Evolutionary conservation across 2,797 vertebrate species (phyloP).

Genomic region (Tragopan temminckii): DNA sequence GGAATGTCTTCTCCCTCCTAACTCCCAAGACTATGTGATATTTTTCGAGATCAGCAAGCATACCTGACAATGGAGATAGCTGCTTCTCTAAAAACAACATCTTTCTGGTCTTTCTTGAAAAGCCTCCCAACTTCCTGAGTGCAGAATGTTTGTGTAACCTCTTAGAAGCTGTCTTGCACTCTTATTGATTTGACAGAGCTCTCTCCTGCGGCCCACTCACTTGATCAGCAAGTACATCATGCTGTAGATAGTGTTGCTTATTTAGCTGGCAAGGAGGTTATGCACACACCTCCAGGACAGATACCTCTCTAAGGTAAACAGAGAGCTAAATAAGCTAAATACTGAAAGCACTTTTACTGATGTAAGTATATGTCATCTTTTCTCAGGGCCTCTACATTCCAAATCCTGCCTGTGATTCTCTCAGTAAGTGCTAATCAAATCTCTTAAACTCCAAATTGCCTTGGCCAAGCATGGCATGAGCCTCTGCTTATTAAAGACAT

Average conservation of each 20-base stretch:
- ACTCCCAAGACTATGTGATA: too few species aligned
- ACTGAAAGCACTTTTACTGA: background rate
- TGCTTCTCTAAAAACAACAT: background rate
- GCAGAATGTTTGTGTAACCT: background rate
- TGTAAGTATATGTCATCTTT: background rate
- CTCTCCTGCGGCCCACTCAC: background rate
- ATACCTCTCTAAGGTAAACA: background rate
- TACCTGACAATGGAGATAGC: background rate
- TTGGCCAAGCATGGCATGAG: background rate
- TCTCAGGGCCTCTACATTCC: background rate
- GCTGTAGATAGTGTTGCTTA: accelerated
- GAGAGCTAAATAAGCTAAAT: too few species aligned
- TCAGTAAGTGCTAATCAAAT: background rate
- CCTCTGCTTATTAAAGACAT: background rate
- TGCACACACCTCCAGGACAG: background rate
- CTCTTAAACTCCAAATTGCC: background rate
- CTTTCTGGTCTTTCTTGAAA: background rate
- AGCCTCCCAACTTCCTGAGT: background rate
- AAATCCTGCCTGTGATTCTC: background rate
- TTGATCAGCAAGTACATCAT: background rate
- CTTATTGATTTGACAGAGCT: background rate
- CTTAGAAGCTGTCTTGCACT: background rate
- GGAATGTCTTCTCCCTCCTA: background rate
- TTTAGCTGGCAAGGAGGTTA: background rate
- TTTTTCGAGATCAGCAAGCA: background rate